A percentile compares a stretch with the other conserved stretches of the same genome.
Evolutionary conservation across 2,797 vertebrate species (phyloP).

Genomic region (Enteromius afrohamiltoni): DNA sequence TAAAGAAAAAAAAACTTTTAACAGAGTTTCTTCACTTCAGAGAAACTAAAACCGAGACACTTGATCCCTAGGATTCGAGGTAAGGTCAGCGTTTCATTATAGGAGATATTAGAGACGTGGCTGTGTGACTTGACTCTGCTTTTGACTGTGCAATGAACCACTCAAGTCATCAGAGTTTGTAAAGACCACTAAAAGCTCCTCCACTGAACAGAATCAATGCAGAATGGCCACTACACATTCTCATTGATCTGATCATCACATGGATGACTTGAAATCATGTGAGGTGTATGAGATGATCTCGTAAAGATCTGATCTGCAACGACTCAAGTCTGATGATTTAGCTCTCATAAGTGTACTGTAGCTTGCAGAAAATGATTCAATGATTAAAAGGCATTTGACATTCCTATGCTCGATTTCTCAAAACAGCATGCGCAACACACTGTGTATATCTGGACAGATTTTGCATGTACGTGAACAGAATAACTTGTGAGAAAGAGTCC

Average conservation of each 20-base stretch:
- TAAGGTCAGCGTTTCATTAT: constrained; percentile 32
- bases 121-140: neutral
- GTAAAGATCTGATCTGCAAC: constrained; percentile 28
- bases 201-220: constrained; percentile 40
- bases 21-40: neutral
- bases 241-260: constrained; percentile 44
- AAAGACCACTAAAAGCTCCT: constrained; percentile 38
- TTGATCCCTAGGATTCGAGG: constrained; percentile 12
- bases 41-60: neutral
- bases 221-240: constrained; percentile 21
- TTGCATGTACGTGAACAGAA: neutral
- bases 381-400: constrained; percentile 4
- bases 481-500: neutral
- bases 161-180: constrained; percentile 38
- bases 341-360: neutral
- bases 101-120: neutral
- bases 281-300: constrained; percentile 36
- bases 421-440: neutral
- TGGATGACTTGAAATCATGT: constrained; percentile 44
- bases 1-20: neutral
- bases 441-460: neutral
- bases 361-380: constrained; percentile 15
- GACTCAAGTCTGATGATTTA: constrained; percentile 7
- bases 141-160: constrained; percentile 14
- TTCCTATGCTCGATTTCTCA: neutral